These are phyloP conservation scores for Limanda limanda DNA, from an alignment of 2,113 vertebrate genomes.

Conservation along the genomic window DNA sequence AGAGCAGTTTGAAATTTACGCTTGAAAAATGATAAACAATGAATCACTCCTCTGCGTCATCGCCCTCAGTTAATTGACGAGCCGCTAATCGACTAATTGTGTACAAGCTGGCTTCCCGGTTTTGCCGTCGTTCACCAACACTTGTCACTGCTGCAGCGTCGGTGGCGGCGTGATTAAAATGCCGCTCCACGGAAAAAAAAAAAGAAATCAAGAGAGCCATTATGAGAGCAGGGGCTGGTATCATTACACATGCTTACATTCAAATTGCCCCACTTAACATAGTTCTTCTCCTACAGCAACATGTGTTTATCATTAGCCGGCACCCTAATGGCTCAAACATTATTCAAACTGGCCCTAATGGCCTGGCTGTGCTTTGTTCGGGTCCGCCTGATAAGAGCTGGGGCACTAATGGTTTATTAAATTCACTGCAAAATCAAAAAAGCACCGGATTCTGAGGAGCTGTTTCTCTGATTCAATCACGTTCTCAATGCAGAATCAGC, in stretches of 20 bases:
- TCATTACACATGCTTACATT: constrained; percentile 82
- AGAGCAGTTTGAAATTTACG: neutral
- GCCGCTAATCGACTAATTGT: neutral
- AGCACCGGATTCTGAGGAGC: constrained; percentile 7
- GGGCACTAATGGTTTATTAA: constrained; percentile 81
- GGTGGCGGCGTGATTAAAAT: constrained; percentile 50
- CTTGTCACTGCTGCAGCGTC: constrained; percentile 9
- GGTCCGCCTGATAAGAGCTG: constrained; percentile 74
- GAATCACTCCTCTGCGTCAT: neutral
- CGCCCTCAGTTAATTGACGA: neutral
- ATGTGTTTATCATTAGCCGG: constrained; percentile 86
- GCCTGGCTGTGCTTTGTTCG: constrained; percentile 75
- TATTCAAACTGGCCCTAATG: constrained; percentile 81
- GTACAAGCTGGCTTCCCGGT: constrained; percentile 6
- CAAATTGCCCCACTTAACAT: constrained; percentile 85
- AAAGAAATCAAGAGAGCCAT: constrained; percentile 73
- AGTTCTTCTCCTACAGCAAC: constrained; percentile 80
- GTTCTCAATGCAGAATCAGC: neutral
- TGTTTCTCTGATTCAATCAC: constrained; percentile 23
- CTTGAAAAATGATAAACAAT: neutral
- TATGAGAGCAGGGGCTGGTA: constrained; percentile 70
- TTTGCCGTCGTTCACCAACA: constrained; percentile 18
- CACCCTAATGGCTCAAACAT: constrained; percentile 83
- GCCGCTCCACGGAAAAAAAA: constrained; percentile 42
- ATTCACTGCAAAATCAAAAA: constrained; percentile 53